phyloP scores from a whole-genome alignment of 2,797 vertebrate genomes.

The Gymnopithys bicolor region DNA sequence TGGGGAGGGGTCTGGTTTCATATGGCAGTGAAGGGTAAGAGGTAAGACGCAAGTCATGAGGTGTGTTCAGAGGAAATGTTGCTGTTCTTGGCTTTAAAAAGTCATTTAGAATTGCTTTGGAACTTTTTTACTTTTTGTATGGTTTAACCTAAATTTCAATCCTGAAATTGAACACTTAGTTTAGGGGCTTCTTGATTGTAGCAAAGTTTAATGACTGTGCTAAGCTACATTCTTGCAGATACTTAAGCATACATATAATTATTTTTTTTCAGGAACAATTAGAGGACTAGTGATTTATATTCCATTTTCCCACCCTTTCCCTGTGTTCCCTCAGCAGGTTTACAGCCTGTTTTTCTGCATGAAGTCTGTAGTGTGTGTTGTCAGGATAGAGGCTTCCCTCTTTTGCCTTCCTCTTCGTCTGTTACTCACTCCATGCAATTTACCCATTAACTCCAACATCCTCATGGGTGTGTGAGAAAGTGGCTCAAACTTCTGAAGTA shows the following conservation, averaged over 20 bases:
- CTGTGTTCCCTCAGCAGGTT: not conserved
- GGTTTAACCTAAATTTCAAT: not conserved
- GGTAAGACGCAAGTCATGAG: rapidly evolving
- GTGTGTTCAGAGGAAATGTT: not conserved
- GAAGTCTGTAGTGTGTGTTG: not conserved
- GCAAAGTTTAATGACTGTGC: not conserved
- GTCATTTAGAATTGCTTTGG: not conserved
- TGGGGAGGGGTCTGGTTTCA: not conserved
- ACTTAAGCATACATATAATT: not conserved
- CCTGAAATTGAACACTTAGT: not conserved
- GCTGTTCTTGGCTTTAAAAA: not conserved
- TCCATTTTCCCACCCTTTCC: not conserved
- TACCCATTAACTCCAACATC: not conserved
- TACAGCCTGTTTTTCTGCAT: not conserved
- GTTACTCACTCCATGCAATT: not conserved
- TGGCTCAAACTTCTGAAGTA: not conserved
- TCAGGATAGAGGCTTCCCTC: not conserved
- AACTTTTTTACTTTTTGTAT: not conserved
- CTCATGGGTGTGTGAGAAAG: not conserved
- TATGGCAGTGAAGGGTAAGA: not conserved
- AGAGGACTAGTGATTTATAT: not conserved
- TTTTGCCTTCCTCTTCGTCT: not conserved
- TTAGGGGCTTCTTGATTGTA: not conserved
- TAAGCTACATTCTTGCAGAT: not conserved
- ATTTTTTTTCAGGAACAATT: not conserved